Evolutionary conservation across 1,140 invertebrate species (phyloP), one percentile per base, ranked within the genome.

Genomic region (Cyrtorhinus lividipennis): DNA sequence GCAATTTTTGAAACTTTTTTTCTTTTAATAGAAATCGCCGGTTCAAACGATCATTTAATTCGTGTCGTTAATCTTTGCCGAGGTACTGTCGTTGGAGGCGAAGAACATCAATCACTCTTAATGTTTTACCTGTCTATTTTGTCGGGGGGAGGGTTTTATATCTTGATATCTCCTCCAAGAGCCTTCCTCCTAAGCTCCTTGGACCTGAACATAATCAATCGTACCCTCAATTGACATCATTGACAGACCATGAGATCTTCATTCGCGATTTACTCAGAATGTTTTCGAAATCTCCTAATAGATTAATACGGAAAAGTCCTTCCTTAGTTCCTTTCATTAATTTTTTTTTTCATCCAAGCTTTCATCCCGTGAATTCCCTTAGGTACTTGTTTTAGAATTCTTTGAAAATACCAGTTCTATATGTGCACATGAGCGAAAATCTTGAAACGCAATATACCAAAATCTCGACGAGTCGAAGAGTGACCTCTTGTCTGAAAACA

Each of bases 61-160:
- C 18, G 8, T 5, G 48, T 53, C 48, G 48, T 53, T 20, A 53
- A 53, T 53, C 48, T 13, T 53, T 53, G 8, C 8, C 38, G 38
- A n/a, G 38, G 8, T n/a, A 44, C 38, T 44, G 38, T 8, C n/a
- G 38, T 44, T 8, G 8, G 8, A 8, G n/a, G 8, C 48, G 10
- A 38, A 38, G 48, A 8, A 22, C 48, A 53, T 53, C 48, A 53
- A 53, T 53, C 48, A 53, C 48, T 53, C 48, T 53, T 22, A 53
- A 53, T 22, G 48, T 53, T 53, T 53, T 20, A 53, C 48, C 48
- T 53, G 48, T 53, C 48, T n/a, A 10, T n/a, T n/a, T n/a, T n/a
- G n/a, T 38, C 30, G 30, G 15, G 30, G 15, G 15, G 30, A n/a
- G n/a, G n/a, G n/a, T n/a, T n/a, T n/a, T n/a, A 38, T 38, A 38